Evolutionary conservation across 2,888 invertebrate species (phyloP), one percentile per base, ranked within the genome.

Genomic region (Girardia tigrina): DNA sequence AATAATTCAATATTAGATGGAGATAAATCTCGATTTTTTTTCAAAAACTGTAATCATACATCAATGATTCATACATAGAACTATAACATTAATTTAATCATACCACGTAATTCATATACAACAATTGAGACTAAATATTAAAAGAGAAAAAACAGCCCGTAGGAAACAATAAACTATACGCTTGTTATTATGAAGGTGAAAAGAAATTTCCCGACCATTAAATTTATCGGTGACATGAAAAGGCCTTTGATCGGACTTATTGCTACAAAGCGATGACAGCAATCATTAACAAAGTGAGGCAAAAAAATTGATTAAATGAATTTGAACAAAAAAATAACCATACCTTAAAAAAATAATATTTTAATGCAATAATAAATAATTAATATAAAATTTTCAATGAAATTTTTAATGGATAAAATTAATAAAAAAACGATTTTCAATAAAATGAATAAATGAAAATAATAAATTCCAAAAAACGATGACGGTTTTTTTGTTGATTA

Each of bases 121-220:
- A 56, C 56, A 56, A 56, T 36, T 56, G 56, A 56, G 23, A 56
- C 23, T 56, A n/a, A 16, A 23, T 23, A n/a, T n/a, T 56, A 56
- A n/a, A n/a, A 56, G 23, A 36, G n/a, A 36, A 12, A 36, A 56
- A 6, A 4, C 20, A 8, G 56, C 56, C 56, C 23, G 56, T 56
- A 56, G 56, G 56, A 56, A 56, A 56, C 56, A 56, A 56, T 56
- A 56, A 56, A 56, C 56, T n/a, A 56, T 56, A n/a, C 56, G 56
- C 4, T 56, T 12, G 56, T 56, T 4, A 56, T 12, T 56, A 56
- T 56, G 23, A 56, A 56, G 56, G 56, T 56, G 56, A 56, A 56
- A 56, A 56, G 56, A 56, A 56, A 56, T 56, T 56, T 56, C 56
- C 56, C 56, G 56, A 56, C 56, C 56, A 56, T 56, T 56, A 56